Evolutionary conservation across 2,797 vertebrate genomes (phyloP).

Genomic region (Pampus argenteus): DNA sequence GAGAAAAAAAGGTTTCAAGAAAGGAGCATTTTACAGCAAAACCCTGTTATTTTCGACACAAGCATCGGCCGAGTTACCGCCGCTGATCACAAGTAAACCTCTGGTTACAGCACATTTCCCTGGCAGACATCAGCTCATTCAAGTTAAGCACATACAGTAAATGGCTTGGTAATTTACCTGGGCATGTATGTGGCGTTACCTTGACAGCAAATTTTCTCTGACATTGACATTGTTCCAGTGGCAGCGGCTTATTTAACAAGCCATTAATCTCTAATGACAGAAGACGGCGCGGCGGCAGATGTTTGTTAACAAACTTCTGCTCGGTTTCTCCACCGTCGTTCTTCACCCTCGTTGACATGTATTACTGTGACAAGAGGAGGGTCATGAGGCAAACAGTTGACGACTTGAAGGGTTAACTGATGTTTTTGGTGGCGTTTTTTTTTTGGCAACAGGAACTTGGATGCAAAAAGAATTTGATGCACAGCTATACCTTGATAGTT

Average conservation of each 20-base stretch:
- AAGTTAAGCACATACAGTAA: slow-evolving; percentile 68
- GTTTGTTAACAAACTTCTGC: slow-evolving; percentile 83
- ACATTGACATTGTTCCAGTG: slow-evolving; percentile 82
- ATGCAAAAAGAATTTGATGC: slow-evolving; percentile 42
- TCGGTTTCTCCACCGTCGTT: slow-evolving; percentile 60
- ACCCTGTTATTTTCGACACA: slow-evolving; percentile 65
- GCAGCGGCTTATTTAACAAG: slow-evolving; percentile 81
- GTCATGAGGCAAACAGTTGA: slow-evolving; percentile 44
- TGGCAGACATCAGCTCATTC: slow-evolving; percentile 58
- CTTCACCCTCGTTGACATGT: slow-evolving; percentile 74
- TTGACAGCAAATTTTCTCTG: slow-evolving; percentile 75
- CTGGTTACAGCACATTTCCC: slow-evolving; percentile 65
- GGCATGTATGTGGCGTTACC: slow-evolving; percentile 64
- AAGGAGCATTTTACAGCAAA: slow-evolving; percentile 67
- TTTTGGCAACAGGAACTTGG: slow-evolving; percentile 28
- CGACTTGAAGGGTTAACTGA: slow-evolving; percentile 32
- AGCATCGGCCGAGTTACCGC: slow-evolving; percentile 40
- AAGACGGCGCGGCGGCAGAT: slow-evolving; percentile 80
- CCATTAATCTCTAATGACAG: slow-evolving; percentile 85
- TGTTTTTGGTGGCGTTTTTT: slow-evolving; percentile 7
- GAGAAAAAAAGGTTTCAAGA: slow-evolving; percentile 51
- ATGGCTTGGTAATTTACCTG: slow-evolving; percentile 72
- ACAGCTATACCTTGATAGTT: slow-evolving; percentile 35
- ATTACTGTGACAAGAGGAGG: slow-evolving; percentile 63
- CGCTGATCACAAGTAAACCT: slow-evolving; percentile 56